phyloP scores from a whole-genome alignment of 2,797 vertebrate species.

The Platyrinchus mystaceus region DNA sequence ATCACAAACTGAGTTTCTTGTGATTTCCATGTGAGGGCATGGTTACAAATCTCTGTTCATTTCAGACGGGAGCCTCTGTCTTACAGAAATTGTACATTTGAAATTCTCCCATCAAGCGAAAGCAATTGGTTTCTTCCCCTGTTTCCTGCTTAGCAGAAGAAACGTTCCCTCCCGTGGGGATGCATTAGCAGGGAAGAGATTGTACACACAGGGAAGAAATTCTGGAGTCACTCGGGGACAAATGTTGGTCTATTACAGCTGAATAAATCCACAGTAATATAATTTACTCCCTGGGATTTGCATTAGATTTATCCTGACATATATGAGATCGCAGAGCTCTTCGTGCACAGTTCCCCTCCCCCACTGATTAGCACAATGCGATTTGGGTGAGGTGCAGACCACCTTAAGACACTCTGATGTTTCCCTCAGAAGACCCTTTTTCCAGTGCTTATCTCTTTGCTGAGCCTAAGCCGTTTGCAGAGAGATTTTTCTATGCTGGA shows the following conservation, averaged over 20 bases:
- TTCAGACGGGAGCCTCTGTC: neutral
- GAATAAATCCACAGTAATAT: constrained; percentile 22
- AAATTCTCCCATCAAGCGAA: constrained; percentile 21
- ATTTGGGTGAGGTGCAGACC: neutral
- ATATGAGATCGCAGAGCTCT: neutral
- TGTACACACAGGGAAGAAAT: neutral
- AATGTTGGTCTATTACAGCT: constrained; percentile 21
- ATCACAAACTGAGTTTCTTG: neutral
- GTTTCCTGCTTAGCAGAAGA: neutral
- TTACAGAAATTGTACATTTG: neutral
- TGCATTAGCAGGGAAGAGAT: neutral
- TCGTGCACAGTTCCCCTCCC: neutral
- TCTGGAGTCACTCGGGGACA: constrained; percentile 21
- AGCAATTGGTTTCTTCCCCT: neutral
- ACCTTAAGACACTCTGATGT: neutral
- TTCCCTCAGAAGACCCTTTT: neutral
- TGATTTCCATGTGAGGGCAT: neutral
- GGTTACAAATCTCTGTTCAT: neutral
- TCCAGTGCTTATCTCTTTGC: neutral
- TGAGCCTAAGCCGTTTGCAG: neutral
- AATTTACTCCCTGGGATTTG: constrained; percentile 2
- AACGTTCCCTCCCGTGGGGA: neutral
- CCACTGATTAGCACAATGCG: neutral
- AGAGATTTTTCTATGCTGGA: constrained; percentile 2
- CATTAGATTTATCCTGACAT: neutral